Evolutionary conservation across 1,140 invertebrate genomes (phyloP).

Genomic region (Thalassaphorura encarpata): DNA sequence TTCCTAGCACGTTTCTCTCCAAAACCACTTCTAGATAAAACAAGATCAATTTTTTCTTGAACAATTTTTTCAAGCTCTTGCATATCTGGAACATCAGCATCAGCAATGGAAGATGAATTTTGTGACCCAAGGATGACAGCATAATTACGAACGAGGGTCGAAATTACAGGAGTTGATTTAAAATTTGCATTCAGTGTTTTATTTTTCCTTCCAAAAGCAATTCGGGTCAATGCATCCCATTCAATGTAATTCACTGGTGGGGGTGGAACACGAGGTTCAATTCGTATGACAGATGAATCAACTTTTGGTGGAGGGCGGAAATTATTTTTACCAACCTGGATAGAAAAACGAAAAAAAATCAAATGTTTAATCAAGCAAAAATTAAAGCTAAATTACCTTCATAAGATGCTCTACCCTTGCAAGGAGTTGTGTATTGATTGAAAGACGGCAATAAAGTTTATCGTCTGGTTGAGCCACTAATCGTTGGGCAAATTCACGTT

Average conservation of each 20-base stretch:
- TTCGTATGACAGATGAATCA: constrained; percentile 94
- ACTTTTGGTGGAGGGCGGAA: constrained; percentile 97
- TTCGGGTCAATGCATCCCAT: constrained; percentile 94
- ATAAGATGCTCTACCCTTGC: constrained; percentile 93
- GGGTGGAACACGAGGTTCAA: constrained; percentile 93
- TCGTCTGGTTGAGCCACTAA: constrained; percentile 94
- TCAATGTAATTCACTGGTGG: constrained; percentile 93
- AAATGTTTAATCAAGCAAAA: too few relatives aligned
- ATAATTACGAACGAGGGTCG: constrained; percentile 87
- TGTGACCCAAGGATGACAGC: constrained; percentile 59
- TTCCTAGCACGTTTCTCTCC: constrained; percentile 73
- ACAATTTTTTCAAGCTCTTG: constrained; percentile 16
- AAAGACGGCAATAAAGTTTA: constrained; percentile 93
- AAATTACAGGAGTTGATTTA: constrained; percentile 68
- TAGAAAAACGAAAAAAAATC: constrained; percentile 1
- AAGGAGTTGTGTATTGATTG: constrained; percentile 91
- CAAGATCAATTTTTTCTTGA: constrained; percentile 56
- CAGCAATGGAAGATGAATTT: neutral
- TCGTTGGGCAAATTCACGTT: constrained; percentile 95
- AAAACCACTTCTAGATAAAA: constrained; percentile 56
- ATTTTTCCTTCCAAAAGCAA: constrained; percentile 92
- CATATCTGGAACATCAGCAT: constrained; percentile 10
- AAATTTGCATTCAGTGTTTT: constrained; percentile 80
- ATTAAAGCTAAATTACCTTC: constrained; percentile 74
- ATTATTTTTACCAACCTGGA: constrained; percentile 90